Percentiles rank a stretch among this genome's conserved stretches.
Evolutionary conservation across 2,797 vertebrate genomes (phyloP).

Genomic region (Brachymystax lenok): DNA sequence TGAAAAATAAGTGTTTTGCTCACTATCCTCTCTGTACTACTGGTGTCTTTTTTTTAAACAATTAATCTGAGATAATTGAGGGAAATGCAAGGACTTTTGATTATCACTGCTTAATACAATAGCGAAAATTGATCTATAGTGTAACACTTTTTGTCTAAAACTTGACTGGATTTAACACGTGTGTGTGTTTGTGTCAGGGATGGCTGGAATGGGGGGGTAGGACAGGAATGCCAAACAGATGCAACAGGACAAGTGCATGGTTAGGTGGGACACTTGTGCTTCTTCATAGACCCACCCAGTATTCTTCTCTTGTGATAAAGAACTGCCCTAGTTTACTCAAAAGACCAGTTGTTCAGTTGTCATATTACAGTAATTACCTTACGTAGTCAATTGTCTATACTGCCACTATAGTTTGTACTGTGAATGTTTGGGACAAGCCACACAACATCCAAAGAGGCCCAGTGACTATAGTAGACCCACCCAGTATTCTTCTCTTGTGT

Average conservation of each 20-base stretch:
- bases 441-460: neutral
- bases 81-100: too few relatives aligned
- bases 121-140: too few relatives aligned
- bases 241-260: neutral
- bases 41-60: too few relatives aligned
- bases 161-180: neutral
- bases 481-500: neutral
- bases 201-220: neutral
- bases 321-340: neutral
- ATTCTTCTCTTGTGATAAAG: neutral
- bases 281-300: neutral
- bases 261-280: neutral
- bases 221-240: conserved; percentile 15
- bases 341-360: neutral
- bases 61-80: too few relatives aligned
- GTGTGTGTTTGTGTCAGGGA: conserved; percentile 1
- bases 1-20: conserved; percentile 19
- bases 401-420: neutral
- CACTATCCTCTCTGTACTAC: neutral
- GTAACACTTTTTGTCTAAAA: too few relatives aligned
- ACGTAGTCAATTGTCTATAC: neutral
- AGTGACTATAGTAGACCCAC: neutral
- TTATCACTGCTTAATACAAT: too few relatives aligned
- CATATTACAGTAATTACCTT: neutral
- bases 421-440: neutral